Conservation (phyloP, 2,888 invertebrate genomes). For the Ochropacha duplaris region DNA sequence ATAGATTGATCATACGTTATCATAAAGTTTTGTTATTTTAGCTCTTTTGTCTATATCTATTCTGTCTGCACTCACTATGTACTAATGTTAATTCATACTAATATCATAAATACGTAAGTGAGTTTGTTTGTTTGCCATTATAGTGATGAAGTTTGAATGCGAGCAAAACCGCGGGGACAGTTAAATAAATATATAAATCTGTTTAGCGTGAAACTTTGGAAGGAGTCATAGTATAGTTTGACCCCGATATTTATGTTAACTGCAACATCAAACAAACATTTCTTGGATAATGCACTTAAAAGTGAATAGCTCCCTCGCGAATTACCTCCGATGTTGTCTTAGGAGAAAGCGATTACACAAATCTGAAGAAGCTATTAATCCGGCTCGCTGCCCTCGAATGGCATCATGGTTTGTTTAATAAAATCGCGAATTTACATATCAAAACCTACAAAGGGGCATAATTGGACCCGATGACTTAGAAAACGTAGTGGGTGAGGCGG, state of each 20-base stretch:
- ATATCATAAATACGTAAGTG: too few species aligned
- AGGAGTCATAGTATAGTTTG: constrained; percentile 7
- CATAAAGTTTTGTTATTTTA: constrained; percentile 8
- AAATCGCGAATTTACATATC: constrained; percentile 83
- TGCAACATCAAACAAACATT: constrained; percentile 32
- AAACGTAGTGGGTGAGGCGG: constrained; percentile 78
- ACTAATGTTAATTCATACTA: too few species aligned
- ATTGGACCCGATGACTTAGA: constrained; percentile 84
- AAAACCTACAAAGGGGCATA: constrained; percentile 84
- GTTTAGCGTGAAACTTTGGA: not conserved
- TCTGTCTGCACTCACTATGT: too few species aligned
- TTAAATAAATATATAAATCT: too few species aligned
- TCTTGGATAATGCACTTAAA: constrained; percentile 50
- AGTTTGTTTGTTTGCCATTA: too few species aligned
- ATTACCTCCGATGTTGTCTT: constrained; percentile 74
- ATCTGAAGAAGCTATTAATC: constrained; percentile 83
- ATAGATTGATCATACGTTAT: constrained; percentile 25
- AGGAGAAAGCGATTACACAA: constrained; percentile 83
- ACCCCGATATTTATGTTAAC: constrained; percentile 23
- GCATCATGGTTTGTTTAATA: constrained; percentile 83
- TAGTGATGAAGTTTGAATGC: too few species aligned
- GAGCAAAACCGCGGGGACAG: too few species aligned
- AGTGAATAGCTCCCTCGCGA: constrained; percentile 68
- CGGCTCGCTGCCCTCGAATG: constrained; percentile 81
- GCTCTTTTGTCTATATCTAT: not conserved